phyloP scores from a whole-genome alignment of 2,113 vertebrate species.

The rabbit (Oryctolagus cuniculus) region mOryCun1.1 NC_091436.1:139510501-139511000 shows the following conservation, averaged over 20 bases:
- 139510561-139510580: background rate
- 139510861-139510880: background rate
- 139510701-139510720: background rate
- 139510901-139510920: background rate
- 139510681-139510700: background rate
- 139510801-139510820: background rate
- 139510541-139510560: background rate
- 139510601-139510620: too few relatives aligned
- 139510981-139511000: conserved; percentile 12
- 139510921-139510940: background rate
- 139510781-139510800: background rate
- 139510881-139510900: background rate
- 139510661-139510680: background rate
- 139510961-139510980: background rate
- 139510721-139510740: background rate
- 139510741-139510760: background rate
- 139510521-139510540: background rate
- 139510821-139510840: background rate
- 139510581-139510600: background rate
- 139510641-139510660: background rate
- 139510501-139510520: background rate
- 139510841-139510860: background rate
- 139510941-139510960: background rate
- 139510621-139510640: background rate
- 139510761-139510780: background rate